phyloP scores from a whole-genome alignment of 2,888 invertebrate genomes.

The Drosophila peninsularis region DNA sequence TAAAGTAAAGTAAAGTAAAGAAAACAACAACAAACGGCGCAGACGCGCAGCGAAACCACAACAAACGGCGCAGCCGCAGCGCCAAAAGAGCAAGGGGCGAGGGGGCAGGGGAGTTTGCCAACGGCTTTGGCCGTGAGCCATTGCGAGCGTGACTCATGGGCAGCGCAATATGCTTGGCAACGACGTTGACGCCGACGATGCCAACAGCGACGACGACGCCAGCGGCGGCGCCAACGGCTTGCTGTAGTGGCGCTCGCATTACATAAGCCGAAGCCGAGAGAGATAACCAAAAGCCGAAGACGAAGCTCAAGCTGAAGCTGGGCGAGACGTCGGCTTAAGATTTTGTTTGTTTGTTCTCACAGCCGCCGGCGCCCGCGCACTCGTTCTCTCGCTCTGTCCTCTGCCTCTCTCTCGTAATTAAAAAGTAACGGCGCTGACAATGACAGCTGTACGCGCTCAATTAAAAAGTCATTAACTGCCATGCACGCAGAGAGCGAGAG shows the following conservation, averaged over 20 bases:
- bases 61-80: slow-evolving; percentile 66
- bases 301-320: slow-evolving; percentile 30
- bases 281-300: slow-evolving; percentile 12
- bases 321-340: slow-evolving; percentile 34
- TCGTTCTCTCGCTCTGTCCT: slow-evolving; percentile 15
- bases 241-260: slow-evolving; percentile 66
- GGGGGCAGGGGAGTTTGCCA: neutral
- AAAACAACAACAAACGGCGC: slow-evolving; percentile 47
- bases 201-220: slow-evolving; percentile 14
- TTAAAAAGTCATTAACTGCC: slow-evolving; percentile 78
- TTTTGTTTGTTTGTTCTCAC: slow-evolving; percentile 40
- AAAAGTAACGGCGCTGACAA: slow-evolving; percentile 74
- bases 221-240: slow-evolving; percentile 56
- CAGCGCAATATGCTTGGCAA: slow-evolving; percentile 27
- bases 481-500: slow-evolving; percentile 31
- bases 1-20: slow-evolving; percentile 17
- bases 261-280: slow-evolving; percentile 56
- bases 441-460: slow-evolving; percentile 76
- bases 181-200: neutral
- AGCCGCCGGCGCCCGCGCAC: slow-evolving; percentile 19
- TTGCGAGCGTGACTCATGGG: slow-evolving; percentile 46
- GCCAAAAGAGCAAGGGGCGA: neutral
- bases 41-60: slow-evolving; percentile 62
- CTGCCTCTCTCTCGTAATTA: slow-evolving; percentile 54
- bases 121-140: slow-evolving; percentile 48